A percentile compares a stretch with the other conserved stretches of the same genome.
Evolutionary conservation across 2,888 invertebrate species (phyloP).

Genomic region (Automeris io): DNA sequence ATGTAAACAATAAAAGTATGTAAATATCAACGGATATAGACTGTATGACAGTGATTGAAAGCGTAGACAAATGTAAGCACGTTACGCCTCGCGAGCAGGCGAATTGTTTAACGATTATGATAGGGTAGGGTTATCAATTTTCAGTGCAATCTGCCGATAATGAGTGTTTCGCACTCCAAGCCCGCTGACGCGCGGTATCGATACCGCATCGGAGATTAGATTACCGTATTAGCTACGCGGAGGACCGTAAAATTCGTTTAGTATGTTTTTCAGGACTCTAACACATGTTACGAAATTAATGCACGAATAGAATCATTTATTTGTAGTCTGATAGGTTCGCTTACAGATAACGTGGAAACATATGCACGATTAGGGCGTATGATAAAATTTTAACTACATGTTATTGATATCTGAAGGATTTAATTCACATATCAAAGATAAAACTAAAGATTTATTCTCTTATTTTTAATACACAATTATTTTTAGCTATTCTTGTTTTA

Average conservation of each 20-base stretch:
- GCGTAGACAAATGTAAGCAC: background rate
- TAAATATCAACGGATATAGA: background rate
- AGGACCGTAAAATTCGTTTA: background rate
- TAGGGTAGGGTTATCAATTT: slow-evolving; percentile 33
- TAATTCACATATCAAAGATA: no score
- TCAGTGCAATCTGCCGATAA: slow-evolving; percentile 34
- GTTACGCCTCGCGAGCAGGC: slow-evolving; percentile 12
- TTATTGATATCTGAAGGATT: no score
- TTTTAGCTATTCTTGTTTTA: no score
- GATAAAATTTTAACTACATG: no score
- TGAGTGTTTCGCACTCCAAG: slow-evolving; percentile 21
- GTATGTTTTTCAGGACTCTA: background rate
- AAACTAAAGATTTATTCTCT: no score
- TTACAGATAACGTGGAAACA: no score
- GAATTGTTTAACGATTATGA: slow-evolving; percentile 35
- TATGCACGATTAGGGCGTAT: no score
- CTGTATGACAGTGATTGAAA: background rate
- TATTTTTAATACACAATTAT: no score
- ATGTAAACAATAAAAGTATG: background rate
- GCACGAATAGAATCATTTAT: no score
- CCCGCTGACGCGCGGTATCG: slow-evolving; percentile 25
- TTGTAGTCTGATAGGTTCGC: no score
- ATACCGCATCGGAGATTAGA: slow-evolving; percentile 25
- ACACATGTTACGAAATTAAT: background rate
- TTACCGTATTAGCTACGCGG: slow-evolving; percentile 2